Evolutionary conservation across 1,140 invertebrate species (phyloP).

Genomic region (Acromyrmex charruanus): DNA sequence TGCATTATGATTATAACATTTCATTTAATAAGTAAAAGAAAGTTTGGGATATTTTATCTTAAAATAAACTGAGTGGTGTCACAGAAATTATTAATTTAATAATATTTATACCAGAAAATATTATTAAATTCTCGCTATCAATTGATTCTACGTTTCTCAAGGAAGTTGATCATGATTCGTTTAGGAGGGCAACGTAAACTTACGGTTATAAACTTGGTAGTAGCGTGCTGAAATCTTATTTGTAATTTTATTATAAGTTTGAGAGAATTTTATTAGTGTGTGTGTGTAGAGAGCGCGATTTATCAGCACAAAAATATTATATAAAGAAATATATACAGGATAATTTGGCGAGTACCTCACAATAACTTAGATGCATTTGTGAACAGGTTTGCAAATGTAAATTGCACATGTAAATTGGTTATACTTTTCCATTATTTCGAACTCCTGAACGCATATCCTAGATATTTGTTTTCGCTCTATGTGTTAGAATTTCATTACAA

Average conservation of each 20-base stretch:
- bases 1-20: constrained; percentile 20
- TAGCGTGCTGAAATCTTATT: neutral
- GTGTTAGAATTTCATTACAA: constrained; percentile 37
- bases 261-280: constrained; percentile 8
- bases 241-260: constrained; percentile 14
- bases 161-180: neutral
- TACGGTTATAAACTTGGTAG: constrained; percentile 1
- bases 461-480: constrained; percentile 5
- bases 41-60: neutral
- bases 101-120: neutral
- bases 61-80: neutral
- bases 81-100: neutral
- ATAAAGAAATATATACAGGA: constrained; percentile 12
- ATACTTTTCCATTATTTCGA: constrained; percentile 13
- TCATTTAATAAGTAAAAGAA: neutral
- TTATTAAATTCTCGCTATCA: neutral
- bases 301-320: constrained; percentile 2
- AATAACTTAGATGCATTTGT: constrained; percentile 14
- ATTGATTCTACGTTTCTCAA: neutral
- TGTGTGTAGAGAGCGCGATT: neutral
- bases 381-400: constrained; percentile 7
- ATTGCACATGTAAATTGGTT: constrained; percentile 11
- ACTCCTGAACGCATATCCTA: neutral
- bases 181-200: neutral
- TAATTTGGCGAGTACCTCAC: neutral